These are phyloP conservation scores for Formica exsecta DNA, from an alignment of 1,140 invertebrate species.

Conservation along the genomic window DNA sequence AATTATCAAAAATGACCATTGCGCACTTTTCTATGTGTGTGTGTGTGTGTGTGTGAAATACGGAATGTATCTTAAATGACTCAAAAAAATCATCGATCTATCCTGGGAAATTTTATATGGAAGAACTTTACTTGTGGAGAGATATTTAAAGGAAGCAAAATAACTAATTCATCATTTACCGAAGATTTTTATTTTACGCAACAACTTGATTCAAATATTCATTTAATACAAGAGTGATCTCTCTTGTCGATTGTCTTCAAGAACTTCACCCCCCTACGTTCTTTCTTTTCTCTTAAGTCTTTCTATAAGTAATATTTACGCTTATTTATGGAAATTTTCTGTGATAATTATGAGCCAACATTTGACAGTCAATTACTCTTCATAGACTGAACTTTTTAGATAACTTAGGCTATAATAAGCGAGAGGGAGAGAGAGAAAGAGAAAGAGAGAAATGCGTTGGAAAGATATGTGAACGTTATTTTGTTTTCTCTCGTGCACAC, in stretches of 20 bases:
- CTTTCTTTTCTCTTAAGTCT: not conserved
- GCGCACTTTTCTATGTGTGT: not conserved
- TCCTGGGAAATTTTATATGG: not conserved
- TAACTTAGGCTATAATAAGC: conserved; percentile 41
- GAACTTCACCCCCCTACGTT: not conserved
- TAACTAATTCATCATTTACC: not conserved
- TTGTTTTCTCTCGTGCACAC: conserved; percentile 64
- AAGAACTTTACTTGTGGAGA: not conserved
- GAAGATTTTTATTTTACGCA: conserved; percentile 1
- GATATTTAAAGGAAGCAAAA: conserved; percentile 14
- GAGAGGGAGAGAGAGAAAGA: conserved; percentile 23
- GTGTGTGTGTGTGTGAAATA: not conserved
- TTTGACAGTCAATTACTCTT: conserved; percentile 64
- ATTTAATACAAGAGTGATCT: not conserved
- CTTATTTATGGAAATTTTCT: conserved; percentile 67
- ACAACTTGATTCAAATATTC: conserved; percentile 5
- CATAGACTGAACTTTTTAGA: conserved; percentile 44
- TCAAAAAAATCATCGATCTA: not conserved
- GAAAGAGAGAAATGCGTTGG: conserved; percentile 73
- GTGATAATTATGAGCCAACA: conserved; percentile 75
- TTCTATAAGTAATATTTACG: conserved; percentile 58
- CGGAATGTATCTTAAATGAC: not conserved
- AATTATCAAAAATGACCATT: not conserved
- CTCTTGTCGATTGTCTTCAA: conserved; percentile 21
- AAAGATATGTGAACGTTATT: conserved; percentile 82